Conservation (phyloP, 2,113 vertebrate genomes). For the Copsychus sechellarum region DNA sequence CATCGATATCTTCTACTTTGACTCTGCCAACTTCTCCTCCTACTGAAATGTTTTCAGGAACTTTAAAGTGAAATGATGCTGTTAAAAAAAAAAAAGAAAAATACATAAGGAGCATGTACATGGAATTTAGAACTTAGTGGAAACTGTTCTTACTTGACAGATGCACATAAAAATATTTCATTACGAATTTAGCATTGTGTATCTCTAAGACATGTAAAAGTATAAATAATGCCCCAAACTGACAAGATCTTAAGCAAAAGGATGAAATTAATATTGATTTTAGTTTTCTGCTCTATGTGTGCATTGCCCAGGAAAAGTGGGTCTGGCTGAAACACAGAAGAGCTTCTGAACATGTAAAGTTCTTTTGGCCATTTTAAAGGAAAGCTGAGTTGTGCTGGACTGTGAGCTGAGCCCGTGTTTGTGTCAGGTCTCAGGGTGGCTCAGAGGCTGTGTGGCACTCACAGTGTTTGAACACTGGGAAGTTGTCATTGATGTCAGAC, state of each 20-base stretch:
- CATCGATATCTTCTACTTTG: slow-evolving; percentile 83
- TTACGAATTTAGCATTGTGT: neutral
- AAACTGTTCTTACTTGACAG: neutral
- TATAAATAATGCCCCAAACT: neutral
- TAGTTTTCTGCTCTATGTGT: neutral
- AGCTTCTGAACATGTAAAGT: neutral
- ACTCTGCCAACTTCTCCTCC: slow-evolving; percentile 79
- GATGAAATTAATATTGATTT: neutral
- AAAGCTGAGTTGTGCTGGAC: neutral
- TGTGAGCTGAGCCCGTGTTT: accelerated
- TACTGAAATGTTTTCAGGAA: slow-evolving; percentile 81
- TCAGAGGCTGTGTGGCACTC: neutral
- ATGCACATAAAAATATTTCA: neutral
- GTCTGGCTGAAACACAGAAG: neutral
- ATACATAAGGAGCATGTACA: neutral
- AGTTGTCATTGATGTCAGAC: slow-evolving; percentile 89
- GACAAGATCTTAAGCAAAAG: neutral
- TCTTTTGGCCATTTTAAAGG: neutral
- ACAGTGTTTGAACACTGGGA: slow-evolving; percentile 83
- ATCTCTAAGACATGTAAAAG: neutral
- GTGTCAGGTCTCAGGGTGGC: neutral
- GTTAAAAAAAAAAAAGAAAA: neutral
- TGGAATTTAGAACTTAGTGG: neutral
- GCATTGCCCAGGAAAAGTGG: neutral
- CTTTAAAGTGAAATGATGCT: slow-evolving; percentile 79